These are phyloP conservation scores for Schlechtendalia chinensis DNA, from an alignment of 1,140 invertebrate species.

Conservation along the genomic window DNA sequence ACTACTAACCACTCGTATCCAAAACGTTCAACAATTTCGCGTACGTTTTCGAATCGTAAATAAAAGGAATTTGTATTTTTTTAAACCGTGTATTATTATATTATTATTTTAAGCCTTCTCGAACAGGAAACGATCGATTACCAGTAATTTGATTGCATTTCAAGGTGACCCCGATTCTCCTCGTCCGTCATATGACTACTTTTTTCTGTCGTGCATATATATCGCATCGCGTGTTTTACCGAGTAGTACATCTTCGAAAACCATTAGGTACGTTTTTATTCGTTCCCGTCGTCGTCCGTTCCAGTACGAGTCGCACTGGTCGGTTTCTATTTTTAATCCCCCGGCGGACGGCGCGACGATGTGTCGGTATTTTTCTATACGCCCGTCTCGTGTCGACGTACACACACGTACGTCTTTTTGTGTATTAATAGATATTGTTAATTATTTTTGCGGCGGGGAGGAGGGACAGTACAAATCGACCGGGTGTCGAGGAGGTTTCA, in stretches of 20 bases:
- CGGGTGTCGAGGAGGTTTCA: constrained; percentile 2
- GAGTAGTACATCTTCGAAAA: background rate
- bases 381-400: background rate
- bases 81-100: background rate
- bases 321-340: constrained; percentile 24
- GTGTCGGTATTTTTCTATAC: background rate
- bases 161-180: constrained; percentile 19
- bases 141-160: constrained; percentile 12
- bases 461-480: background rate
- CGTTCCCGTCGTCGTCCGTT: background rate
- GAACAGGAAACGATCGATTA: constrained; percentile 21
- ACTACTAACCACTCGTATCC: too few species aligned
- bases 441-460: background rate
- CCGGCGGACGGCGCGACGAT: background rate
- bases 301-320: constrained; percentile 3
- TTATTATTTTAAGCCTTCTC: background rate
- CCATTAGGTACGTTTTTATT: background rate
- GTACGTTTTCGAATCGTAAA: background rate
- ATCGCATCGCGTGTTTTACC: background rate
- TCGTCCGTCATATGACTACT: background rate
- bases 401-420: background rate
- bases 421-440: constrained; percentile 19
- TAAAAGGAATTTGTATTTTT: too few species aligned
- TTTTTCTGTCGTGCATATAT: background rate
- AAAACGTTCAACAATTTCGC: too few species aligned